Evolutionary conservation across 2,113 vertebrate species (phyloP).

Genomic region (Dromas ardeola): DNA sequence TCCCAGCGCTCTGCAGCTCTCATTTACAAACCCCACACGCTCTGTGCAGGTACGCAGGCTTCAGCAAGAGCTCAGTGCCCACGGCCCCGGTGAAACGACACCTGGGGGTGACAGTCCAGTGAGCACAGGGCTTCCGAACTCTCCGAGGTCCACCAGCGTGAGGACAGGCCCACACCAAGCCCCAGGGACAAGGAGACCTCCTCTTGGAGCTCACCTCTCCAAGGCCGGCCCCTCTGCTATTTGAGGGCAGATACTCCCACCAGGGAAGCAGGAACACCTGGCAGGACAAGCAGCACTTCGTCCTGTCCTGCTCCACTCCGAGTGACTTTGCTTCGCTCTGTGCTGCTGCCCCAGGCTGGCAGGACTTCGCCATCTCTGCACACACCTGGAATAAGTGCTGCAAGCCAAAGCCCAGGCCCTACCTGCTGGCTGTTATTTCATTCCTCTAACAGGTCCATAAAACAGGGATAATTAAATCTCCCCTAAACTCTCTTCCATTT

Average conservation of each 20-base stretch:
- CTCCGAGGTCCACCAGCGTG: accelerated
- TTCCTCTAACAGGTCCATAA: slow-evolving; percentile 53
- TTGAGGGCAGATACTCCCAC: not conserved
- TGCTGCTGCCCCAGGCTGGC: accelerated
- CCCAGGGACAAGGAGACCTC: not conserved
- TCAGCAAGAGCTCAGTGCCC: not conserved
- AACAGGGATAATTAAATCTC: slow-evolving; percentile 61
- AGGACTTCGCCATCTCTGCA: not conserved
- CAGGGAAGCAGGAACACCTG: not conserved
- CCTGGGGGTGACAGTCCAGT: not conserved
- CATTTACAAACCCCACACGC: slow-evolving; percentile 46
- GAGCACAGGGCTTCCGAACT: accelerated
- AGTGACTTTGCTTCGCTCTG: not conserved
- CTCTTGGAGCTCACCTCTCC: not conserved
- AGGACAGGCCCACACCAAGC: not conserved
- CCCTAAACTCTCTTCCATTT: slow-evolving; percentile 56
- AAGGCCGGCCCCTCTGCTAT: not conserved
- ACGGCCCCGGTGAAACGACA: not conserved
- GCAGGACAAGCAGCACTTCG: not conserved
- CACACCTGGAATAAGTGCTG: not conserved
- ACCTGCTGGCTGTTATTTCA: slow-evolving; percentile 49
- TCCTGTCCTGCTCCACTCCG: not conserved
- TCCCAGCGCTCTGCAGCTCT: slow-evolving; percentile 54
- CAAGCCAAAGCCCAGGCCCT: not conserved
- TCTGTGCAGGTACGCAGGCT: not conserved